phyloP scores from a whole-genome alignment of 2,888 invertebrate genomes.

The Netelia fuscicornis region DNA sequence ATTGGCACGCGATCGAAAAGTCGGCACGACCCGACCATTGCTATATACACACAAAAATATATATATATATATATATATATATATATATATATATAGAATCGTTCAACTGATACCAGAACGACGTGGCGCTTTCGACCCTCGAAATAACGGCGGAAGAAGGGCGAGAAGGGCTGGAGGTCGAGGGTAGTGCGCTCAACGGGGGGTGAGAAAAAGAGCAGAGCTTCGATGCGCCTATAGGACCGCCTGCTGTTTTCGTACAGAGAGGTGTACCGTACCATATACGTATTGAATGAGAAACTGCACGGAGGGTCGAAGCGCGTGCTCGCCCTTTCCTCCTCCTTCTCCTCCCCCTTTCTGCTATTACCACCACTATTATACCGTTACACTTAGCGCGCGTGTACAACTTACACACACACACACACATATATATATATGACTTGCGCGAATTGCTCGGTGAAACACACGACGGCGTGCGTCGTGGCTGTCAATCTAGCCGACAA shows the following conservation, averaged over 20 bases:
- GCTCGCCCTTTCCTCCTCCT: background rate
- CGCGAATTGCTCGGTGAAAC: slow-evolving; percentile 46
- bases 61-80: slow-evolving; percentile 13
- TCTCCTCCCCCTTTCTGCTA: background rate
- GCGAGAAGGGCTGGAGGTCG: background rate
- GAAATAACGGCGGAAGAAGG: slow-evolving; percentile 29
- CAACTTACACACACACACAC: background rate
- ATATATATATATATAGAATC: slow-evolving; percentile 3
- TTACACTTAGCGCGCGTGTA: slow-evolving; percentile 15
- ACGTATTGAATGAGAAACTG: background rate
- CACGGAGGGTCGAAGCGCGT: slow-evolving; percentile 9
- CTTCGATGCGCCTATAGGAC: slow-evolving; percentile 17
- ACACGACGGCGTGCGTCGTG: slow-evolving; percentile 35
- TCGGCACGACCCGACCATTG: slow-evolving; percentile 30
- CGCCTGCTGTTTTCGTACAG: slow-evolving; percentile 31
- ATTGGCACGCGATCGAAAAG: slow-evolving; percentile 71
- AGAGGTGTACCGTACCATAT: slow-evolving; percentile 15
- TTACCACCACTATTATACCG: background rate
- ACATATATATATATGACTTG: background rate
- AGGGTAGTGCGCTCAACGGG: slow-evolving; percentile 19
- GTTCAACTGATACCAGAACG: slow-evolving; percentile 9
- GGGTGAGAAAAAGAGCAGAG: slow-evolving; percentile 58
- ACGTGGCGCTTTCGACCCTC: slow-evolving; percentile 48
- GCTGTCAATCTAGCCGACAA: slow-evolving; percentile 70
- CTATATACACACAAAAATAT: background rate